These are phyloP conservation scores for Labeo rohita DNA, from an alignment of 2,113 vertebrate genomes.

Conservation along the genomic window DNA sequence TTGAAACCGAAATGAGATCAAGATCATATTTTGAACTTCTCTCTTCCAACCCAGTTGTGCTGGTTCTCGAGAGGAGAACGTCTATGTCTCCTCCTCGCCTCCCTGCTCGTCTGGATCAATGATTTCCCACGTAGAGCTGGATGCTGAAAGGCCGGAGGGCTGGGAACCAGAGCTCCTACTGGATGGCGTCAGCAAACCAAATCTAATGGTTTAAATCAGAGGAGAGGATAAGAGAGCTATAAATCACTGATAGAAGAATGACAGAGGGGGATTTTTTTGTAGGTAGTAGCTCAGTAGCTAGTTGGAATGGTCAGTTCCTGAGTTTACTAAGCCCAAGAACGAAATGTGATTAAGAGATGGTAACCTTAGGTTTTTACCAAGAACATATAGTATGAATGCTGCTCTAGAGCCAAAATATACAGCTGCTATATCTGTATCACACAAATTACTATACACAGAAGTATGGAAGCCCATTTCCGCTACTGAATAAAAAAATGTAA, in stretches of 20 bases:
- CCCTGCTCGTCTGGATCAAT: conserved; percentile 71
- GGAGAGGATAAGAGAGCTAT: conserved; percentile 38
- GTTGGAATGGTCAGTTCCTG: not conserved
- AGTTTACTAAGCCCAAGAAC: conserved; percentile 4
- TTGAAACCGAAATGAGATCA: not conserved
- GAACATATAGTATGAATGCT: not conserved
- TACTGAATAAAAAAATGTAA: too few relatives aligned
- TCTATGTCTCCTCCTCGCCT: conserved; percentile 50
- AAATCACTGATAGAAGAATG: conserved; percentile 1
- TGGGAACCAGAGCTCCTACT: conserved; percentile 59
- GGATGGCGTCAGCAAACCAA: conserved; percentile 83
- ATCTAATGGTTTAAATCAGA: conserved; percentile 73
- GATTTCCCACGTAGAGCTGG: conserved; percentile 82
- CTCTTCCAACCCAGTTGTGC: not conserved
- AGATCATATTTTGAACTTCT: conserved; percentile 8
- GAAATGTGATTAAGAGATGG: not conserved
- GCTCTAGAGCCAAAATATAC: not conserved
- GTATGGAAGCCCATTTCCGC: too few relatives aligned
- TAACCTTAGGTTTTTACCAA: not conserved
- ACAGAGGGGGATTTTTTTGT: conserved; percentile 7
- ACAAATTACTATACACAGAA: not conserved
- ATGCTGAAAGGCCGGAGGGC: conserved; percentile 63
- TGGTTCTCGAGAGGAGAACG: conserved; percentile 50
- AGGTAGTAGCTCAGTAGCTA: too few relatives aligned
- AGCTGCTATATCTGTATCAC: not conserved